These are phyloP conservation scores for Lasioglossum oenotherae DNA, from an alignment of 2,888 invertebrate genomes.

Conservation along the genomic window DNA sequence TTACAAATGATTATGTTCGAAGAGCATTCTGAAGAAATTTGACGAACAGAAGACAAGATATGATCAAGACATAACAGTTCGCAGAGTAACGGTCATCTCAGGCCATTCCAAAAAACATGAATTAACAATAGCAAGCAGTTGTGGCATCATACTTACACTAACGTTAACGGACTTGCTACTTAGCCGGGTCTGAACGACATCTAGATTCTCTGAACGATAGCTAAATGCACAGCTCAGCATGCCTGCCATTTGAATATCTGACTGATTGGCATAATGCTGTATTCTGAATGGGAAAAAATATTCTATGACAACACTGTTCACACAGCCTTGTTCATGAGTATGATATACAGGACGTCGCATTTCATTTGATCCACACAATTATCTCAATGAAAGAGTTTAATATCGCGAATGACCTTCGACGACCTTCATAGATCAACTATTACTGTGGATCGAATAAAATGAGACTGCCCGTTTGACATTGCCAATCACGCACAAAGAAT, in stretches of 20 bases:
- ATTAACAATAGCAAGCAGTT: slow-evolving; percentile 5
- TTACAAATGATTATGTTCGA: slow-evolving; percentile 18
- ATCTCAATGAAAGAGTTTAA: background rate
- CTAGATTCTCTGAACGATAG: slow-evolving; percentile 86
- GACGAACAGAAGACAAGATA: slow-evolving; percentile 55
- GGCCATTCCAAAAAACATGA: slow-evolving; percentile 38
- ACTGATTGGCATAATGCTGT: slow-evolving; percentile 91
- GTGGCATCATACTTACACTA: slow-evolving; percentile 83
- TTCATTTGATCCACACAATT: background rate
- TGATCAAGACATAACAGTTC: slow-evolving; percentile 44
- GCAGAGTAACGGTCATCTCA: slow-evolving; percentile 36
- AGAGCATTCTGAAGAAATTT: slow-evolving; percentile 20
- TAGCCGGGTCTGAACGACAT: slow-evolving; percentile 82
- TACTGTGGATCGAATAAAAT: background rate
- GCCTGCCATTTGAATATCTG: slow-evolving; percentile 97
- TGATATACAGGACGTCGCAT: background rate
- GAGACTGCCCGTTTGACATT: background rate
- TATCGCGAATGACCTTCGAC: background rate
- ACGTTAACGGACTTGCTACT: slow-evolving; percentile 86
- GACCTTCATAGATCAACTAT: background rate
- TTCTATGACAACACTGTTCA: background rate
- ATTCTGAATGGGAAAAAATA: slow-evolving; percentile 86
- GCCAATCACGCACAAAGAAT: slow-evolving; percentile 90
- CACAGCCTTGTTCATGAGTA: background rate
- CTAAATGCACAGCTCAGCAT: slow-evolving; percentile 96